phyloP scores from a whole-genome alignment of 2,888 invertebrate species.

The Tuta absoluta region DNA sequence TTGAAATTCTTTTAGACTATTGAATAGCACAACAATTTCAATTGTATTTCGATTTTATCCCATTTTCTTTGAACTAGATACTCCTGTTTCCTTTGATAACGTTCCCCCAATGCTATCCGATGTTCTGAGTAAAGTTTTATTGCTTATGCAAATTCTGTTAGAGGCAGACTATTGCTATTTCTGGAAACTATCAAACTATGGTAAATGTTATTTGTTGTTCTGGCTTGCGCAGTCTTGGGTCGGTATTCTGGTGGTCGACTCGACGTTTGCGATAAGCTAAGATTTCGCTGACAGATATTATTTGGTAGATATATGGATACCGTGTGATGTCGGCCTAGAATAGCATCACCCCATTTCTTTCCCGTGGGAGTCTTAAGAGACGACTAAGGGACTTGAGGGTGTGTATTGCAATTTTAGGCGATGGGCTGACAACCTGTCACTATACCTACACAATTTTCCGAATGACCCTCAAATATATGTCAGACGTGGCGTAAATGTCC shows the following conservation, averaged over 20 bases:
- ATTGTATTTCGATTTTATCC: conserved; percentile 12
- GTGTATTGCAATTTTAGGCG: too few relatives aligned
- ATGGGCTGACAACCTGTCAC: too few relatives aligned
- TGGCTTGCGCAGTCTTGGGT: neutral
- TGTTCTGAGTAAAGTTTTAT: conserved; percentile 50
- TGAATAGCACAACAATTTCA: conserved; percentile 9
- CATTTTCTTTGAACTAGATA: conserved; percentile 19
- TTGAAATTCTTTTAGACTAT: conserved; percentile 9
- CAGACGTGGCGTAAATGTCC: too few relatives aligned
- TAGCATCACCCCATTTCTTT: too few relatives aligned
- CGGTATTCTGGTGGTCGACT: neutral
- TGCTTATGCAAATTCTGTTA: conserved; percentile 59
- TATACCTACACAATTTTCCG: too few relatives aligned
- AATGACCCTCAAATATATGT: too few relatives aligned
- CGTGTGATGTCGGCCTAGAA: too few relatives aligned
- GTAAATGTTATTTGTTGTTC: conserved; percentile 47
- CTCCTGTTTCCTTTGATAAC: conserved; percentile 23
- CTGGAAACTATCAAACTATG: conserved; percentile 31
- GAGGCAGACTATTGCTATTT: conserved; percentile 39
- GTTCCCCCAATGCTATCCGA: conserved; percentile 18
- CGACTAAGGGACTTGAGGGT: too few relatives aligned
- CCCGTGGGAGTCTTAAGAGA: too few relatives aligned
- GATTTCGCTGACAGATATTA: neutral
- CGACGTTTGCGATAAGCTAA: neutral
- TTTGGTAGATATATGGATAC: neutral